Base-by-base conservation (phyloP, 1,140 invertebrate genomes). In the Sinella curviseta region DNA sequence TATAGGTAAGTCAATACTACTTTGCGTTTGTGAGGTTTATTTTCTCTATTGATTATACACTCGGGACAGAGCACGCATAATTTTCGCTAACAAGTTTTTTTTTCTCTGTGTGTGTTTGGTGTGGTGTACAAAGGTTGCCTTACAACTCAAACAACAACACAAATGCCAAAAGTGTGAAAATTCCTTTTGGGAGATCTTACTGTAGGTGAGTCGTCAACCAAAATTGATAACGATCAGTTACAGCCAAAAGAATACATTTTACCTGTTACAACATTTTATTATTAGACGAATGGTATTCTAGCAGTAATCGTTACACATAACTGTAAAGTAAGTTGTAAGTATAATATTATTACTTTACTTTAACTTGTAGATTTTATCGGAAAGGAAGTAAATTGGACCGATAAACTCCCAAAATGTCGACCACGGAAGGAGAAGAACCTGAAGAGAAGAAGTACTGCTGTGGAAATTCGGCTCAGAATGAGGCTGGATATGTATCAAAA, bases 401-500 rank as follows among this genome's bases (percentile, higher is more conserved):
- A 20, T 48, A 33, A 70, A 14, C 28, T 39, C 24, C 3, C 34
- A 48, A 26, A 36, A 75, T 75, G 74, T 70, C 76, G 24, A 77
- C 76, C 30, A 75, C 74, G 28, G 77, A 77, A 48, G 75, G 48
- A 20, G 77, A 77, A 1, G 75, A 77, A 60, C 33, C 30, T 26
- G 31, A 55, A 30, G 78, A 79, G 35, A 79, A 79, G 36, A 74
- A 55, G 1, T 79, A 79, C 28, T 79, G 78, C 20, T 79, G 78
- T n/a, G 78, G 78, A 12, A 79, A 79, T 76, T 79, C 78, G 0
- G 74, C 74, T 16, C 78, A 79, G 36, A 79, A 74, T n/a, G 78
- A 79, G 75, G 78, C 74, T 2, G 33, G 79, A 35, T 80, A 80
- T 67, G 76, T 80, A 31, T 77, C 79, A 36, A 80, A 77, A 80